Evolutionary conservation across 2,113 vertebrate species (phyloP).

Genomic region (Neomonachus schauinslandi): DNA sequence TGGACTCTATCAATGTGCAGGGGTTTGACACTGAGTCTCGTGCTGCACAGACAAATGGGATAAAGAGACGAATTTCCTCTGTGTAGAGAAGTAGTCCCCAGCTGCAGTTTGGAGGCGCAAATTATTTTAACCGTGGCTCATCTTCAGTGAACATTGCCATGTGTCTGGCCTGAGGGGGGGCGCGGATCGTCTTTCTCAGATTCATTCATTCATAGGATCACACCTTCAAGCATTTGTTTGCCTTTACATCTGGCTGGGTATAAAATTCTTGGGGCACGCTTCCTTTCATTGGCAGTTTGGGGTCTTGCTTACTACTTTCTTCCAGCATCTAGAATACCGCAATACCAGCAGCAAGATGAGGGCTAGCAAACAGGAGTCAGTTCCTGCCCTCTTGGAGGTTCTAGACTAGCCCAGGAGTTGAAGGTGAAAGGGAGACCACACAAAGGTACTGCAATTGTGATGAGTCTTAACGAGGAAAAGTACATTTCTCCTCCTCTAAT

Average conservation of each 20-base stretch:
- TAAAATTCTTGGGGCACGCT: background rate
- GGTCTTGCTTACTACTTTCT: background rate
- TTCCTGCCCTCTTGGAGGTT: background rate
- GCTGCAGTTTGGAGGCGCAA: background rate
- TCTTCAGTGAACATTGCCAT: background rate
- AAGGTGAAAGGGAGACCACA: background rate
- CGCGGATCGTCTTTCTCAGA: background rate
- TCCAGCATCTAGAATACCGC: background rate
- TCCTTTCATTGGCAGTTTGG: background rate
- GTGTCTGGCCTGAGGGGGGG: background rate
- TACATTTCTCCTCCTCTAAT: background rate
- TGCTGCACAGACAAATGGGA: background rate
- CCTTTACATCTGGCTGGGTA: background rate
- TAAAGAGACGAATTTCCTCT: background rate
- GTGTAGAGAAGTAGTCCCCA: background rate
- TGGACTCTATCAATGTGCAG: background rate
- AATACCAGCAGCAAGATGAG: background rate
- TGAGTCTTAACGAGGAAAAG: background rate
- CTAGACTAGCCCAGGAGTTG: background rate
- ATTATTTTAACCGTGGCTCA: background rate
- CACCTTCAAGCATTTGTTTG: background rate
- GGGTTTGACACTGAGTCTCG: background rate
- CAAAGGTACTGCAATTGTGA: background rate
- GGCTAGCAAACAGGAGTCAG: background rate
- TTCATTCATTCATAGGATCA: background rate